These are phyloP conservation scores for Borostomias antarcticus DNA, from an alignment of 2,797 vertebrate genomes.

Conservation along the genomic window DNA sequence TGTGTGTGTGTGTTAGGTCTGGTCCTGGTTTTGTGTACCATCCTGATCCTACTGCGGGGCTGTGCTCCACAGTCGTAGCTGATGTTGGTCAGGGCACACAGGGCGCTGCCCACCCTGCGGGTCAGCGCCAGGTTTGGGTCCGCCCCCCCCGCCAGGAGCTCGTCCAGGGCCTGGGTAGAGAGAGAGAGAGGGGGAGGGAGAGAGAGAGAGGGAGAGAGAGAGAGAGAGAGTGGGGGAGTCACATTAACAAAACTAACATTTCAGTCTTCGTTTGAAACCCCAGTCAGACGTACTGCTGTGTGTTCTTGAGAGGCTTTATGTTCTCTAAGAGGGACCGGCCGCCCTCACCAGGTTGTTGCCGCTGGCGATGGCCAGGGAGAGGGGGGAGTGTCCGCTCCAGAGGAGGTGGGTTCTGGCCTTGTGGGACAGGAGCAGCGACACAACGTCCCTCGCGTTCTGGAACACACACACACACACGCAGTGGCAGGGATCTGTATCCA, in stretches of 20 bases:
- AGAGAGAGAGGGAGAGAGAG: background rate
- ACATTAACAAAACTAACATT: too few species aligned
- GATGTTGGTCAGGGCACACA: conserved; percentile 80
- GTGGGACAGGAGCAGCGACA: conserved; percentile 79
- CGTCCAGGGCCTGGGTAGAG: conserved; percentile 75
- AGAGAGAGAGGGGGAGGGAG: background rate
- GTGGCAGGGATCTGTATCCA: too few species aligned
- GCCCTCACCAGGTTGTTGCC: conserved; percentile 84
- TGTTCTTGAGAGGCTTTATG: background rate
- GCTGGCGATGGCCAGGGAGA: conserved; percentile 85
- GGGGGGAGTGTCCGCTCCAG: conserved; percentile 88
- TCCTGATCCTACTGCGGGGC: conserved; percentile 54
- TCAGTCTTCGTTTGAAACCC: too few species aligned
- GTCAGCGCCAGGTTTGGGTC: conserved; percentile 82
- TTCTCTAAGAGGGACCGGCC: background rate
- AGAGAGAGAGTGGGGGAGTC: background rate
- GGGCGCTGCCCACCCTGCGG: conserved; percentile 73
- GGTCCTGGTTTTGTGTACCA: conserved; percentile 69
- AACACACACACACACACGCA: background rate
- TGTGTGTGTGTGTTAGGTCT: background rate
- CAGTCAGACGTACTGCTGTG: background rate
- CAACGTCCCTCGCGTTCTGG: conserved; percentile 77
- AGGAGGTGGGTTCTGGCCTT: conserved; percentile 75
- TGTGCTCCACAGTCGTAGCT: conserved; percentile 65
- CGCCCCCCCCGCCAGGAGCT: conserved; percentile 79